phyloP scores from a whole-genome alignment of 2,888 invertebrate species.

The Nomada fabriciana region DNA sequence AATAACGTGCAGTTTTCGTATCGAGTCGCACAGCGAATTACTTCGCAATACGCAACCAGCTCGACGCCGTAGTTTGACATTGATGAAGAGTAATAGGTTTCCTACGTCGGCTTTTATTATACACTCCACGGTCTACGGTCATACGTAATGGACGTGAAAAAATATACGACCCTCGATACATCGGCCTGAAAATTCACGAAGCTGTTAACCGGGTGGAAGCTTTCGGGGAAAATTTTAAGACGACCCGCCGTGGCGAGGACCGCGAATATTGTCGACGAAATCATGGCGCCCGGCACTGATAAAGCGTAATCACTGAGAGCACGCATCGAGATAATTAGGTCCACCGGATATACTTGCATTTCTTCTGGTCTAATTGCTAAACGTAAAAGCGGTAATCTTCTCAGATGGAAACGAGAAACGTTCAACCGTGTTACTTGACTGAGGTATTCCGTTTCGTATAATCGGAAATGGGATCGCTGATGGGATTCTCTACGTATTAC shows the following conservation, averaged over 20 bases:
- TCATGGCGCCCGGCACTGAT: conserved; percentile 1
- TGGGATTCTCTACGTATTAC: neutral
- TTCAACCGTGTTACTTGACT: too few relatives aligned
- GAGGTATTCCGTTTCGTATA: too few relatives aligned
- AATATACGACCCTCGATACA: conserved; percentile 17
- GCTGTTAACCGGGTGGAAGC: conserved; percentile 17
- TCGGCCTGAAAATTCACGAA: neutral
- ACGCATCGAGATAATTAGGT: conserved; percentile 7
- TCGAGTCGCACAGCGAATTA: conserved; percentile 16
- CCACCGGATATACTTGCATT: neutral
- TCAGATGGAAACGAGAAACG: too few relatives aligned
- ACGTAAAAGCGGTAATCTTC: neutral
- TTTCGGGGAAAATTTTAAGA: neutral
- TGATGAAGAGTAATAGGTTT: conserved; percentile 35
- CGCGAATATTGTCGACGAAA: conserved; percentile 8
- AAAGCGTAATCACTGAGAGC: conserved; percentile 5
- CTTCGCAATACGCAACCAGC: conserved; percentile 1
- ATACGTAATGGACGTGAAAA: conserved; percentile 14
- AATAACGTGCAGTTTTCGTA: conserved; percentile 41
- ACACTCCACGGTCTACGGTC: neutral
- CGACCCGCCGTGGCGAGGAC: neutral
- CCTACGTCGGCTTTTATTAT: conserved; percentile 26
- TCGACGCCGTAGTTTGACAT: conserved; percentile 3
- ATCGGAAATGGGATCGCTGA: neutral
- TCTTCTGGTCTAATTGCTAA: neutral